Conservation (phyloP, 2,797 vertebrate species). For the Chloroceryle amazona region DNA sequence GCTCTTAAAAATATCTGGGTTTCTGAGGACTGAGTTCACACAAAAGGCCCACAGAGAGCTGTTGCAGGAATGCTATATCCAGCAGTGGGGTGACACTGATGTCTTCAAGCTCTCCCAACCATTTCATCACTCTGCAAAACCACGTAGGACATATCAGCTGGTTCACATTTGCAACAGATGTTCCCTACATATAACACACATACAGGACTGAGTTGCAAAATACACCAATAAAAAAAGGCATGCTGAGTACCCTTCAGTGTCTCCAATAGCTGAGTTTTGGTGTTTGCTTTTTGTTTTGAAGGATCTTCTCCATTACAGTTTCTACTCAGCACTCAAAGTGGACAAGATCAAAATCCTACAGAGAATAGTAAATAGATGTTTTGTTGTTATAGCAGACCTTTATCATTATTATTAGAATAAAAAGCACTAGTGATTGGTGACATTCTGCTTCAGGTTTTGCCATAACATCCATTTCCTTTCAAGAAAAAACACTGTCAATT, state of each 20-base stretch:
- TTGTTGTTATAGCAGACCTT: neutral
- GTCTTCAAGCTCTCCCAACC: neutral
- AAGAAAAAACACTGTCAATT: neutral
- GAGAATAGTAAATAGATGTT: neutral
- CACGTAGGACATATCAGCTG: neutral
- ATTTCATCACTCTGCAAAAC: neutral
- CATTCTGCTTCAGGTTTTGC: conserved; percentile 1
- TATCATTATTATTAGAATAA: neutral
- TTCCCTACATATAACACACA: neutral
- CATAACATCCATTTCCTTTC: neutral
- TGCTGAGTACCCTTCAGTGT: neutral
- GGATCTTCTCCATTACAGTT: neutral
- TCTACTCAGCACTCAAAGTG: neutral
- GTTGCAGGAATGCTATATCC: fast-evolving
- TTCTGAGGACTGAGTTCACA: neutral
- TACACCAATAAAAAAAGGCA: neutral
- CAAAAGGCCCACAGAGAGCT: neutral
- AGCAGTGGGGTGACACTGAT: neutral
- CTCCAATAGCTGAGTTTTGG: neutral
- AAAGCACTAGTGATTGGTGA: neutral
- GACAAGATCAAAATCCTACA: neutral
- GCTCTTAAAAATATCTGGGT: neutral
- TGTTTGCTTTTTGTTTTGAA: neutral
- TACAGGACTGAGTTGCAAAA: neutral
- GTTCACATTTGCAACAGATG: neutral